Conservation (phyloP, 2,888 invertebrate species). For the Clistopyga incitator region DNA sequence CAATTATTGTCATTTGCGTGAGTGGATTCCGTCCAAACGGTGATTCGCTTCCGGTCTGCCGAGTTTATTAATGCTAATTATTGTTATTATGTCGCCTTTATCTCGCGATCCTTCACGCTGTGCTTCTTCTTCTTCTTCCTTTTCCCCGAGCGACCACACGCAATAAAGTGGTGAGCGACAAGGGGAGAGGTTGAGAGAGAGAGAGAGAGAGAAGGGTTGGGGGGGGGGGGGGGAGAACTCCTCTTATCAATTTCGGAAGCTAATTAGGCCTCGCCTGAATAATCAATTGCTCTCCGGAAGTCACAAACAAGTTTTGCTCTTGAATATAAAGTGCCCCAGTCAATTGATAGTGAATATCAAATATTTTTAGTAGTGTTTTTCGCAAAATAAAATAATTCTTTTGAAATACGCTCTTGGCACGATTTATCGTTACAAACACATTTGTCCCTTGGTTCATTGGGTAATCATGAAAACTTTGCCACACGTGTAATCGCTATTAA, state of each 20-base stretch:
- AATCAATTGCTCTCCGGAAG: constrained; percentile 68
- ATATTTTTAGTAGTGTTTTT: no score
- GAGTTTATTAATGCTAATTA: constrained; percentile 49
- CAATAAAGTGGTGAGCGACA: constrained; percentile 21
- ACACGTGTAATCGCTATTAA: no score
- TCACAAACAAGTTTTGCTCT: constrained; percentile 29
- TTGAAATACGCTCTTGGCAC: no score
- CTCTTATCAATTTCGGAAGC: constrained; percentile 67
- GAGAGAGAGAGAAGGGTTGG: no score
- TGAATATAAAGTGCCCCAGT: neutral
- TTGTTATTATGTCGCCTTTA: constrained; percentile 49
- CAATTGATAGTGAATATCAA: no score
- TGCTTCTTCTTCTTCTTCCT: constrained; percentile 44
- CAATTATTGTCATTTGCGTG: constrained; percentile 16
- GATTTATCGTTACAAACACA: no score
- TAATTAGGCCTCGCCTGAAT: constrained; percentile 62
- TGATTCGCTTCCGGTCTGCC: constrained; percentile 54
- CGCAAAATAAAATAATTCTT: no score
- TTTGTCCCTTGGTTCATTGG: neutral
- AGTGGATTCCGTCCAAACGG: constrained; percentile 33
- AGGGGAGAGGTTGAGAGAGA: no score
- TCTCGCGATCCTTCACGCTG: constrained; percentile 58
- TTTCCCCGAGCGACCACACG: constrained; percentile 1
- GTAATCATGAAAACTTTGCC: neutral
- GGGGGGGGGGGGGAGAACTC: neutral